These are phyloP conservation scores for Phyllotreta striolata DNA, from an alignment of 2,888 invertebrate species.

Conservation along the genomic window DNA sequence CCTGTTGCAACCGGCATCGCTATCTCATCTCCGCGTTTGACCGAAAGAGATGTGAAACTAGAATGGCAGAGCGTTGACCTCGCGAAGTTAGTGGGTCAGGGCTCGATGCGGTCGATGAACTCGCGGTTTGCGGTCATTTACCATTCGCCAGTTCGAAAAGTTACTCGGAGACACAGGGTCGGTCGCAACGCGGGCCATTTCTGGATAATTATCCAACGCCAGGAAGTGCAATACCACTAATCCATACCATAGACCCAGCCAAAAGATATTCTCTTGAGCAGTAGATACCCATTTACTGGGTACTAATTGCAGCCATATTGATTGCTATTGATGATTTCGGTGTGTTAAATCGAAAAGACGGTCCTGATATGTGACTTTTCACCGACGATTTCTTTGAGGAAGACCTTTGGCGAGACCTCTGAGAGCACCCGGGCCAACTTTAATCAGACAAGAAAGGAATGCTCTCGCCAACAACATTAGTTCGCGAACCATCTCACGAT, in stretches of 20 bases:
- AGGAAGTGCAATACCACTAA: not conserved
- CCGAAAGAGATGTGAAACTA: conserved; percentile 54
- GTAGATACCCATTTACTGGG: not conserved
- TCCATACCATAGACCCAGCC: not conserved
- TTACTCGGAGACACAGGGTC: conserved; percentile 21
- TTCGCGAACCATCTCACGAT: conserved; percentile 21
- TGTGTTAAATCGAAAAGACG: conserved; percentile 9
- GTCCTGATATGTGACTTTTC: conserved; percentile 11
- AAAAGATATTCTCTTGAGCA: not conserved
- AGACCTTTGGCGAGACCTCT: conserved; percentile 26
- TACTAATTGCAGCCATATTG: too few species aligned
- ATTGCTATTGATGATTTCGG: too few species aligned
- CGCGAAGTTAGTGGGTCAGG: conserved; percentile 63
- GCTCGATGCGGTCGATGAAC: conserved; percentile 60
- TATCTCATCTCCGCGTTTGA: conserved; percentile 31
- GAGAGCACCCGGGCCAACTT: conserved; percentile 33
- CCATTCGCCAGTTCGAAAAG: conserved; percentile 46
- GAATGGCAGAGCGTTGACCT: conserved; percentile 62
- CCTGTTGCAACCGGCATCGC: conserved; percentile 40
- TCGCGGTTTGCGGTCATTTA: conserved; percentile 56
- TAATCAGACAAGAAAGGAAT: conserved; percentile 35
- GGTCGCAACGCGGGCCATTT: conserved; percentile 3
- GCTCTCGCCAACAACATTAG: conserved; percentile 23
- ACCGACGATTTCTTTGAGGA: conserved; percentile 23
- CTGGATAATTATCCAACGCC: conserved; percentile 4